Percentiles rank a stretch among this genome's conserved stretches.
These are phyloP conservation scores for Danaus plexippus DNA, from an alignment of 1,140 invertebrate species.

Conservation along the genomic window DNA sequence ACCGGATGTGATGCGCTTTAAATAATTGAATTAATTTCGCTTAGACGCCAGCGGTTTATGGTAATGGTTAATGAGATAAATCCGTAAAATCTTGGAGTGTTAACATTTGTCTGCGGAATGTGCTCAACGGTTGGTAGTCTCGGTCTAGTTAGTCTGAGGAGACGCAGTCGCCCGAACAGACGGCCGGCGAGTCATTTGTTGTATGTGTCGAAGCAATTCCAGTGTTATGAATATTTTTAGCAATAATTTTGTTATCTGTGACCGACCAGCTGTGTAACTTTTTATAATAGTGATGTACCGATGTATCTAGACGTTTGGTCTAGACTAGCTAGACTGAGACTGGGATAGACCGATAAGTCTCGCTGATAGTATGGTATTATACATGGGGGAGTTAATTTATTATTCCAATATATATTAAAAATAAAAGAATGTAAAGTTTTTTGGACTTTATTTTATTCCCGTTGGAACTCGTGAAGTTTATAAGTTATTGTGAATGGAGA, in stretches of 20 bases:
- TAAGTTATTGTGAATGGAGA: no score
- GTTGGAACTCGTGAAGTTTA: not conserved
- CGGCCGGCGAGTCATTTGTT: no score
- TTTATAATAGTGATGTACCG: not conserved
- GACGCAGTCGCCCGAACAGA: no score
- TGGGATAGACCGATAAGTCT: constrained; percentile 49
- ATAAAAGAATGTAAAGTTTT: constrained; percentile 64
- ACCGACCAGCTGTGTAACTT: constrained; percentile 1
- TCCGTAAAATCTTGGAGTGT: constrained; percentile 47
- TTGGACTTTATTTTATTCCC: constrained; percentile 36
- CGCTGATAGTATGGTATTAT: constrained; percentile 57
- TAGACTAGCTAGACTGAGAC: constrained; percentile 36
- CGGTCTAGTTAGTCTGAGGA: constrained; percentile 17
- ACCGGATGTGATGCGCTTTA: constrained; percentile 42
- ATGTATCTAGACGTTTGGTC: constrained; percentile 1
- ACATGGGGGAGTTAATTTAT: constrained; percentile 58
- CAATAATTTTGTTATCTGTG: constrained; percentile 1
- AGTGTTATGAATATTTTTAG: not conserved
- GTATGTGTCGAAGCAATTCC: constrained; percentile 1
- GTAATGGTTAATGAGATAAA: constrained; percentile 29
- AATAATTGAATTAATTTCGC: constrained; percentile 46
- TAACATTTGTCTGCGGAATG: constrained; percentile 41
- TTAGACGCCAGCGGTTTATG: constrained; percentile 49
- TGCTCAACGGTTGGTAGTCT: constrained; percentile 57
- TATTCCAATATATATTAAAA: constrained; percentile 65